phyloP scores from a whole-genome alignment of 2,888 invertebrate genomes.

The Muschampia plurimacula region DNA sequence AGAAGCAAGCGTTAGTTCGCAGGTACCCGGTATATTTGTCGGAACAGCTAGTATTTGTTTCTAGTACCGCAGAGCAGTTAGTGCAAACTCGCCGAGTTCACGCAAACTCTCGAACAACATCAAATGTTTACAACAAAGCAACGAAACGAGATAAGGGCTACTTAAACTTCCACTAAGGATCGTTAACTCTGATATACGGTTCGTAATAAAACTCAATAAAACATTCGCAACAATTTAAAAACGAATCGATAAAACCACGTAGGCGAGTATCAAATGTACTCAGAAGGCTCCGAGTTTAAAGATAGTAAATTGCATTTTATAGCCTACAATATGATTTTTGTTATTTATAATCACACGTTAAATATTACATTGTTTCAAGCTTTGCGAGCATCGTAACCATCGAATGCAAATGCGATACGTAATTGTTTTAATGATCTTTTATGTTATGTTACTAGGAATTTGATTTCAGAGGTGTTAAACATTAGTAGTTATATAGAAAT shows the following conservation, averaged over 20 bases:
- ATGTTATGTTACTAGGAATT: not conserved
- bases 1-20: constrained; percentile 19
- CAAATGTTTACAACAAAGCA: constrained; percentile 71
- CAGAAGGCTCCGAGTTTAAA: constrained; percentile 64
- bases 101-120: constrained; percentile 53
- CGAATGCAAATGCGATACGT: not conserved
- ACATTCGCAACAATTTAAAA: constrained; percentile 83
- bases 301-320: constrained; percentile 81
- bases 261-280: constrained; percentile 73
- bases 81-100: constrained; percentile 31
- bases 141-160: constrained; percentile 77
- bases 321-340: constrained; percentile 59
- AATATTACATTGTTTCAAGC: constrained; percentile 47
- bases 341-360: constrained; percentile 70
- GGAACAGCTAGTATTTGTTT: constrained; percentile 34
- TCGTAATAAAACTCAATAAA: constrained; percentile 82
- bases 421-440: not conserved
- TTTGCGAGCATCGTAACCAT: not conserved
- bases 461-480: not conserved
- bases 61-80: constrained; percentile 25
- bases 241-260: constrained; percentile 77
- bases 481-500: too few relatives aligned
- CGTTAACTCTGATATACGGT: constrained; percentile 83
- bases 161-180: constrained; percentile 68
- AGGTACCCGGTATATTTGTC: constrained; percentile 32